phyloP scores from a whole-genome alignment of 2,113 vertebrate species.

The Melospiza georgiana region DNA sequence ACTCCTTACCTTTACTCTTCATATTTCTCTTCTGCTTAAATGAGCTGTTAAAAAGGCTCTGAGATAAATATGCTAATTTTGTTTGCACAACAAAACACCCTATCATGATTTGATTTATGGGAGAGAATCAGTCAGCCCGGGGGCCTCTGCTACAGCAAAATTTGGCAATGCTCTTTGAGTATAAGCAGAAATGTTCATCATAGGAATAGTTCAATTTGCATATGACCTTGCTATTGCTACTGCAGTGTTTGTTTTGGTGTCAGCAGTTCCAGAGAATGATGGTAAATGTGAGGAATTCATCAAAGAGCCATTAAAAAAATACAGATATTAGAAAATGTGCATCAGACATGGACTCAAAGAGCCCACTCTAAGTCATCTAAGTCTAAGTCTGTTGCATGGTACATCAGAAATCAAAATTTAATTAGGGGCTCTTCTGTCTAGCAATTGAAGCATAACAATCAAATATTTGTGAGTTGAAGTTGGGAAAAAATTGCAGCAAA shows the following conservation, averaged over 20 bases:
- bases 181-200: not conserved
- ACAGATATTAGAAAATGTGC: not conserved
- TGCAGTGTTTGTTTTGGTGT: not conserved
- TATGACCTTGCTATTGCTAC: constrained; percentile 5
- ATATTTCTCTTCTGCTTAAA: constrained; percentile 8
- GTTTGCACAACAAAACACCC: not conserved
- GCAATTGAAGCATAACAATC: not conserved
- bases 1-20: not conserved
- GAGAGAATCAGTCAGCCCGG: not conserved
- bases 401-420: not conserved
- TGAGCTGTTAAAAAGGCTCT: not conserved
- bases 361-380: not conserved
- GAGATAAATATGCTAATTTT: not conserved
- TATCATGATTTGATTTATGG: not conserved
- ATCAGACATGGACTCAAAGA: not conserved
- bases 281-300: not conserved
- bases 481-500: not conserved
- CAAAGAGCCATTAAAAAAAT: not conserved
- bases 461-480: not conserved
- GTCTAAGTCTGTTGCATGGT: not conserved
- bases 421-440: not conserved
- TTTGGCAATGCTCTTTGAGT: not conserved
- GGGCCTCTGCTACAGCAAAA: not conserved
- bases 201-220: not conserved
- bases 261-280: not conserved